Evolutionary conservation across 35 echinoderm and acorn worm species (phyloP).

Genomic region (Lytechinus variegatus): DNA sequence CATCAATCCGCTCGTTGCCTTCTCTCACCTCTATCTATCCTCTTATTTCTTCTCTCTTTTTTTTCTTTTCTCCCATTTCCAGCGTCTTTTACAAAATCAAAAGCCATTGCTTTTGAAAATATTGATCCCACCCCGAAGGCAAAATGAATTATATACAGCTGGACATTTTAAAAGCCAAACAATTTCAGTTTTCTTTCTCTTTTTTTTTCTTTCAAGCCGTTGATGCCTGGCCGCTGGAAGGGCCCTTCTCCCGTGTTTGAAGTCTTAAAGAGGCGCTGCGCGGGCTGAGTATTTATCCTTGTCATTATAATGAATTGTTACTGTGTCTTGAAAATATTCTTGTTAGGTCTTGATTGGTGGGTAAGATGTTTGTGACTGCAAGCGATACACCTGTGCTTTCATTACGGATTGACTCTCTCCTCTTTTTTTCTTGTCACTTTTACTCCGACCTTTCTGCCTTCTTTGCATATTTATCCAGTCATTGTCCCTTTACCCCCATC

Average conservation of each 20-base stretch:
- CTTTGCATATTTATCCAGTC: no score
- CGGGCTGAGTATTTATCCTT: slow-evolving; percentile 2
- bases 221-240: background rate
- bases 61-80: background rate
- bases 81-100: background rate
- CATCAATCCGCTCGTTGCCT: slow-evolving; percentile 19
- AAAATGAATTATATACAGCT: slow-evolving; percentile 28
- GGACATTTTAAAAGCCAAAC: slow-evolving; percentile 25
- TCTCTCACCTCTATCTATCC: slow-evolving; percentile 24
- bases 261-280: background rate
- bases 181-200: background rate
- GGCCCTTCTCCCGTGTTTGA: background rate
- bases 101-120: slow-evolving; percentile 45
- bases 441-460: background rate
- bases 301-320: slow-evolving; percentile 27
- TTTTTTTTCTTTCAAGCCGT: background rate
- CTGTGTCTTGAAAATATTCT: slow-evolving; percentile 21
- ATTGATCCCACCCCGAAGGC: slow-evolving; percentile 27
- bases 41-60: background rate
- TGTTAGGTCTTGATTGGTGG: background rate
- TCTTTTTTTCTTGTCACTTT: background rate
- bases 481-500: no score
- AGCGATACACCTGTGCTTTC: slow-evolving; percentile 33
- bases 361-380: background rate
- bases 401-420: background rate